Evolutionary conservation across 2,113 vertebrate genomes (phyloP).

Genomic region (Heterochromis multidens): DNA sequence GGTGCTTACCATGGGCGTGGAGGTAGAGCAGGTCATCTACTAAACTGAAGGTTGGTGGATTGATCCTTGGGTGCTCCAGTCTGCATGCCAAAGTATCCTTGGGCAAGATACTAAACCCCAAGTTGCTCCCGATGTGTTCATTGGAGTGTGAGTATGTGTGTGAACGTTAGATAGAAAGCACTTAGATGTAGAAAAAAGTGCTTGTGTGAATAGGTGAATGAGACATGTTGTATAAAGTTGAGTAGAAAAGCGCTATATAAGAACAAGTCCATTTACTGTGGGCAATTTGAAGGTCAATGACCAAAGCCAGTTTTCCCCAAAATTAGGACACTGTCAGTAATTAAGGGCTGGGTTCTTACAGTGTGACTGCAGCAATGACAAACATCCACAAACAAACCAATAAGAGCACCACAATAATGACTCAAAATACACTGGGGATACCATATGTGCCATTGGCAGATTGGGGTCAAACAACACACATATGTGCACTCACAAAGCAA

Average conservation of each 20-base stretch:
- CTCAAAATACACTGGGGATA: neutral
- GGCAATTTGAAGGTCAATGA: neutral
- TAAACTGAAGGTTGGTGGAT: neutral
- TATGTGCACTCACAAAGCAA: neutral
- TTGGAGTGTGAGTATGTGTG: neutral
- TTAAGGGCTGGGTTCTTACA: neutral
- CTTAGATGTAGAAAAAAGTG: rapidly evolving
- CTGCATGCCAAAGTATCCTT: neutral
- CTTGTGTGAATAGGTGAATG: neutral
- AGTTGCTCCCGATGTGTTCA: neutral
- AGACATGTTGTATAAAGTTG: neutral
- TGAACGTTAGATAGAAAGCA: neutral
- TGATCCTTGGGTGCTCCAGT: neutral
- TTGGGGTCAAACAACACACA: neutral
- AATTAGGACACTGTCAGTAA: neutral
- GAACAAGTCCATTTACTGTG: neutral
- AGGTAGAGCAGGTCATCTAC: no score
- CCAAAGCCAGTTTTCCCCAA: neutral
- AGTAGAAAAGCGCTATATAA: neutral
- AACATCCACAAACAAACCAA: neutral
- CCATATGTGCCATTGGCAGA: neutral
- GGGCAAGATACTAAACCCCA: neutral
- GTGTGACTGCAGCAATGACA: neutral
- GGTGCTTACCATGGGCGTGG: no score
- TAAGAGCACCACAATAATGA: neutral